These are phyloP conservation scores for Microctenopoma stevenorrisi DNA, from an alignment of 2,797 vertebrate genomes.

Conservation along the genomic window DNA sequence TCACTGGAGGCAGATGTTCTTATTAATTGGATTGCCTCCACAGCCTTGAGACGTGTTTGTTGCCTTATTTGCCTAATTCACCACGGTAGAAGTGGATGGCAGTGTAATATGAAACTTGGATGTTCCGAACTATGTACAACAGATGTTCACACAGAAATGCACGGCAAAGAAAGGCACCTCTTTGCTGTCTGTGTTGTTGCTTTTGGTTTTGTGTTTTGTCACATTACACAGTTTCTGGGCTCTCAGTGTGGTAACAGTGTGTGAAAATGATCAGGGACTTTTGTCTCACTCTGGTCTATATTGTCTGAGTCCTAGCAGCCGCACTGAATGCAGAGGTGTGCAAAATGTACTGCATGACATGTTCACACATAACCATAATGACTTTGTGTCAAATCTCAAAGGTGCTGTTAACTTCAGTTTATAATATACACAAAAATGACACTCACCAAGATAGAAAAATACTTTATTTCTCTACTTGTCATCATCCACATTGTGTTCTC, in stretches of 20 bases:
- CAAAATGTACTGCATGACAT: slow-evolving; percentile 2
- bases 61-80: slow-evolving; percentile 6
- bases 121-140: neutral
- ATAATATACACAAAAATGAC: slow-evolving; percentile 38
- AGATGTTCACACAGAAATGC: slow-evolving; percentile 6
- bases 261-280: slow-evolving; percentile 17
- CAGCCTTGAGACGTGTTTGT: slow-evolving; percentile 30
- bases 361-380: slow-evolving; percentile 37
- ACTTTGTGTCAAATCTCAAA: slow-evolving; percentile 44
- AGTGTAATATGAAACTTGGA: neutral
- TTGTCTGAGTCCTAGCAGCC: slow-evolving; percentile 13
- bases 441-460: slow-evolving; percentile 49
- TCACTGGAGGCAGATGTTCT: slow-evolving; percentile 36
- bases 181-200: neutral
- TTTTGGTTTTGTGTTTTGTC: neutral
- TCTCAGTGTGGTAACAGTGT: neutral
- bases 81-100: slow-evolving; percentile 2
- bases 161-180: neutral
- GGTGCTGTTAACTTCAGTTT: slow-evolving; percentile 31
- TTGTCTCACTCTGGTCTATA: slow-evolving; percentile 12
- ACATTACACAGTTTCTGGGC: slow-evolving; percentile 12
- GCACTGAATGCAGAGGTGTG: slow-evolving; percentile 4
- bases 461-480: slow-evolving; percentile 58
- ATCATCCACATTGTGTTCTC: slow-evolving; percentile 34
- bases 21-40: slow-evolving; percentile 37